A percentile compares a stretch with the other conserved stretches of the same genome.
These are phyloP conservation scores for Brachyopa scutellaris DNA, from an alignment of 2,888 invertebrate genomes.

Conservation along the genomic window DNA sequence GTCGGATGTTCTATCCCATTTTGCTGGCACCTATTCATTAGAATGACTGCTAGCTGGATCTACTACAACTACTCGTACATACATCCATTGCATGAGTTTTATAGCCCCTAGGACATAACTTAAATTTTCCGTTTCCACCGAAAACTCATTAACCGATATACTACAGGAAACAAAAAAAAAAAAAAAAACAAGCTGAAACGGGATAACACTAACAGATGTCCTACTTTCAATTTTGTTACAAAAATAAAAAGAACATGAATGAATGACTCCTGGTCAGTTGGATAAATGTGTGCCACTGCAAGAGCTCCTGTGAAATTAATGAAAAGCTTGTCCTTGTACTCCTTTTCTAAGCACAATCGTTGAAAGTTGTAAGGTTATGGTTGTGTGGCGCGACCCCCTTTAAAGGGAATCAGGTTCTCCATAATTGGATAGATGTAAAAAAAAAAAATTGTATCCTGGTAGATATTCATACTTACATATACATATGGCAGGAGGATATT, in stretches of 20 bases:
- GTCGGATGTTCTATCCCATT: conserved; percentile 23
- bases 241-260: conserved; percentile 7
- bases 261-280: conserved; percentile 59
- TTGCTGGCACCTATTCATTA: conserved; percentile 57
- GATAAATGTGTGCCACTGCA: conserved; percentile 56
- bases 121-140: conserved; percentile 63
- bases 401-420: conserved; percentile 46
- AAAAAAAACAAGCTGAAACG: conserved; percentile 28
- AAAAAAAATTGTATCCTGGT: too few relatives aligned
- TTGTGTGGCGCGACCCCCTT: conserved; percentile 32
- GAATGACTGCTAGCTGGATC: conserved; percentile 10
- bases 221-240: conserved; percentile 48
- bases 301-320: conserved; percentile 51
- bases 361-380: conserved; percentile 41
- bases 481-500: background rate
- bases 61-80: conserved; percentile 1
- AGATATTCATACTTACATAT: conserved; percentile 43
- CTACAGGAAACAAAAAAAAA: conserved; percentile 3
- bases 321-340: conserved; percentile 62
- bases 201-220: conserved; percentile 67
- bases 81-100: conserved; percentile 19
- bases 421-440: conserved; percentile 70
- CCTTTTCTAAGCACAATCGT: conserved; percentile 58
- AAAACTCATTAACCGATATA: conserved; percentile 65
- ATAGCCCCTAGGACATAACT: conserved; percentile 31